Percentiles rank a stretch among this genome's conserved stretches.
phyloP scores from a whole-genome alignment of 2,113 vertebrate genomes.

The Zapornia atra region DNA sequence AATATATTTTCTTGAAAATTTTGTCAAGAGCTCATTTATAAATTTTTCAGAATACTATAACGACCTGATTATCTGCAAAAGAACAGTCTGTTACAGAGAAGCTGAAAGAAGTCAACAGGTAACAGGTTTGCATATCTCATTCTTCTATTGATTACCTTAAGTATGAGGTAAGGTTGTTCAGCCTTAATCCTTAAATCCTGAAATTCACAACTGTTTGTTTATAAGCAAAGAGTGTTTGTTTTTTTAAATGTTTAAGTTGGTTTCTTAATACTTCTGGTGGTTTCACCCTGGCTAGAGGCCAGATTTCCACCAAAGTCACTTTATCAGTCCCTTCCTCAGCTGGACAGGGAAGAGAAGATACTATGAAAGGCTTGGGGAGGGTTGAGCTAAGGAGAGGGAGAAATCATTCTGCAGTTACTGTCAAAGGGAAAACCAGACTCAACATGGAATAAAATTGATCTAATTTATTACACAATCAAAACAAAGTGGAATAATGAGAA shows the following conservation, averaged over 20 bases:
- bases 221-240: not conserved
- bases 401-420: too few relatives aligned
- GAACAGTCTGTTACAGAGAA: not conserved
- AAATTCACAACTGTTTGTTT: not conserved
- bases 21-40: not conserved
- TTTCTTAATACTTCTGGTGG: not conserved
- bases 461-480: too few relatives aligned
- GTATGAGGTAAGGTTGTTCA: not conserved
- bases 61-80: not conserved
- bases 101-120: not conserved
- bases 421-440: too few relatives aligned
- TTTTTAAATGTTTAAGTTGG: not conserved
- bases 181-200: not conserved
- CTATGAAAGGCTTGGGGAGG: too few relatives aligned
- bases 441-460: too few relatives aligned
- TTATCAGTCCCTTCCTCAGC: too few relatives aligned
- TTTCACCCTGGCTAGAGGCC: too few relatives aligned
- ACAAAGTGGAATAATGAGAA: too few relatives aligned
- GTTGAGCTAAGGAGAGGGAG: too few relatives aligned
- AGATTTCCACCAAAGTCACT: too few relatives aligned
- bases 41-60: not conserved
- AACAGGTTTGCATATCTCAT: rapidly evolving
- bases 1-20: slow-evolving; percentile 38
- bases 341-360: too few relatives aligned
- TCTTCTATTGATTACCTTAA: not conserved